phyloP scores from a whole-genome alignment of 2,113 vertebrate genomes.

The Castor canadensis region DNA sequence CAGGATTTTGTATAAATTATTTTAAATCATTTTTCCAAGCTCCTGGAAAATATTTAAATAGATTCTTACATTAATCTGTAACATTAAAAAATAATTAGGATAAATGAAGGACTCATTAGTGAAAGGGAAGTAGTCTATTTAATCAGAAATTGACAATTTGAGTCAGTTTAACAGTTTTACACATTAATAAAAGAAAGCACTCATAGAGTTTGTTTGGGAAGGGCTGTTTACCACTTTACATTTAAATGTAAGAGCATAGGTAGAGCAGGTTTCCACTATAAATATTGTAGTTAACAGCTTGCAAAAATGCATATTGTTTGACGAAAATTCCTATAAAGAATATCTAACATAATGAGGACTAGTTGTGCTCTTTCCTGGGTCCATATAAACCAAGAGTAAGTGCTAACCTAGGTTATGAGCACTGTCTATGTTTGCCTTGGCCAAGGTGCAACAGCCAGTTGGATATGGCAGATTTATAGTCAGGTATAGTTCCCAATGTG shows the following conservation, averaged over 20 bases:
- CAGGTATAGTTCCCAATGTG: neutral
- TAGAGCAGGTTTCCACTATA: neutral
- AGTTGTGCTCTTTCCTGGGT: neutral
- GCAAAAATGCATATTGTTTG: neutral
- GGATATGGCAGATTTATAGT: neutral
- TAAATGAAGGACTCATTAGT: conserved; percentile 34
- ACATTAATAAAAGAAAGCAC: neutral
- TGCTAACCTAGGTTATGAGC: accelerated
- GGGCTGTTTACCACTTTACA: neutral
- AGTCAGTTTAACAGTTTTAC: neutral
- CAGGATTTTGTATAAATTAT: conserved; percentile 33
- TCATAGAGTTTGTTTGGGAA: neutral
- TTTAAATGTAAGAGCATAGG: neutral
- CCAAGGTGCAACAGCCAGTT: neutral
- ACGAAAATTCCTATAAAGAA: neutral
- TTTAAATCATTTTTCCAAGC: conserved; percentile 48
- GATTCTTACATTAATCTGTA: conserved; percentile 53
- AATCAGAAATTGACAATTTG: neutral
- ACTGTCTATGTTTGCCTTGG: neutral
- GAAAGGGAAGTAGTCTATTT: neutral
- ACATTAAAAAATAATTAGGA: conserved; percentile 59
- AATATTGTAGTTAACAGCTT: neutral
- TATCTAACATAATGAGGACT: accelerated
- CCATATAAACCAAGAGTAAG: neutral
- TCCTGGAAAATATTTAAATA: conserved; percentile 49